These are phyloP conservation scores for Chrosomus eos DNA, from an alignment of 2,797 vertebrate species.

Conservation along the genomic window DNA sequence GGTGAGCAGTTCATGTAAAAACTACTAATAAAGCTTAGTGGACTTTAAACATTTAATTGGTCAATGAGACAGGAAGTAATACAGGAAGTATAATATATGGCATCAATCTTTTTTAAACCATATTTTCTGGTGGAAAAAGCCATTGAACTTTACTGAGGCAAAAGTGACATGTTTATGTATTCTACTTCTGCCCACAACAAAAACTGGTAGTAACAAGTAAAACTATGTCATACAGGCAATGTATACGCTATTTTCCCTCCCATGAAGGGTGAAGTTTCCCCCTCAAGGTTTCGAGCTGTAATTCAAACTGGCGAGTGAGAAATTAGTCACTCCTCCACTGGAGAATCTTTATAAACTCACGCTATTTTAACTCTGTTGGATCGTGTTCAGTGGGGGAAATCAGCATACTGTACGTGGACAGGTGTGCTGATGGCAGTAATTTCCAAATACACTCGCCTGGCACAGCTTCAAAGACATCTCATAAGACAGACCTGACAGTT, in stretches of 20 bases:
- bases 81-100: neutral
- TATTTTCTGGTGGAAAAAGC: neutral
- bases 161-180: neutral
- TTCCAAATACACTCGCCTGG: slow-evolving; percentile 26
- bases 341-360: neutral
- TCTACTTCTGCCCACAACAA: neutral
- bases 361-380: slow-evolving; percentile 14
- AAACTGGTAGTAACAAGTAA: slow-evolving; percentile 15
- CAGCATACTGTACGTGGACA: slow-evolving; percentile 1
- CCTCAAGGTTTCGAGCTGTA: slow-evolving; percentile 12
- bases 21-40: neutral
- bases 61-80: neutral
- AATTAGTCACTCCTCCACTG: neutral
- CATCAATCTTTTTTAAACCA: neutral
- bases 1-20: neutral
- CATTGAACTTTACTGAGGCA: neutral
- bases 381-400: slow-evolving; percentile 29
- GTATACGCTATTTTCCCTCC: neutral
- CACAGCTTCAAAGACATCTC: slow-evolving; percentile 42
- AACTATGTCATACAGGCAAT: neutral
- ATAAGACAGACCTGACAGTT: slow-evolving; percentile 30
- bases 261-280: slow-evolving; percentile 9
- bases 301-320: slow-evolving; percentile 26
- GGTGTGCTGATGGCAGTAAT: slow-evolving; percentile 33
- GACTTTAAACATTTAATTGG: neutral